Percentiles rank a stretch among this genome's conserved stretches.
Conservation (phyloP, 2,113 vertebrate genomes). For the Urocitellus parryii region DNA sequence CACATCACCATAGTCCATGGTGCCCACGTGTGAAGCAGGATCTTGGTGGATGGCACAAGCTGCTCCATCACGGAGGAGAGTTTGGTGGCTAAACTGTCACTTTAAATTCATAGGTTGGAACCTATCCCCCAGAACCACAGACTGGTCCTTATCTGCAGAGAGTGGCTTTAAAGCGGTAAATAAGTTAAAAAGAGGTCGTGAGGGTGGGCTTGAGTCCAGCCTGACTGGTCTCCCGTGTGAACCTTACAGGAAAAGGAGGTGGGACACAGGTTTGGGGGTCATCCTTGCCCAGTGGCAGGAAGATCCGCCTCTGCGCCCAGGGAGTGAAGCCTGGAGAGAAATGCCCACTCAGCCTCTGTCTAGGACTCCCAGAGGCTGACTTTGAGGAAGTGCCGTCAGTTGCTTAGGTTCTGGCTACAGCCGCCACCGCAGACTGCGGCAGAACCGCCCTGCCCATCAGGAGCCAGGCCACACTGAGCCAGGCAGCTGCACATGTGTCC, state of each 20-base stretch:
- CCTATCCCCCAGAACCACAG: not conserved
- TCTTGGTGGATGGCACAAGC: rapidly evolving
- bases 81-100: rapidly evolving
- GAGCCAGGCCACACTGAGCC: rapidly evolving
- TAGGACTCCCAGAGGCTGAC: too few relatives aligned
- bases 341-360: too few relatives aligned
- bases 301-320: not conserved
- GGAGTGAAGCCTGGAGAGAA: too few relatives aligned
- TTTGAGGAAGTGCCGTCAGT: rapidly evolving
- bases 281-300: rapidly evolving
- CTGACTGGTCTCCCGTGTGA: too few relatives aligned
- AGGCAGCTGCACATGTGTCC: not conserved
- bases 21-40: rapidly evolving
- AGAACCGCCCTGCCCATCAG: rapidly evolving
- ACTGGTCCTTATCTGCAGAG: not conserved
- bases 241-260: not conserved
- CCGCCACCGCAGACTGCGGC: rapidly evolving
- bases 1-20: too few relatives aligned
- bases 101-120: rapidly evolving
- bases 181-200: not conserved
- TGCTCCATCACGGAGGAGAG: rapidly evolving
- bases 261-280: rapidly evolving
- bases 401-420: too few relatives aligned
- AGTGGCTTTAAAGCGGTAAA: not conserved
- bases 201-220: rapidly evolving